Conservation (phyloP, 2,888 invertebrate species). For the Melangyna quadrimaculata region DNA sequence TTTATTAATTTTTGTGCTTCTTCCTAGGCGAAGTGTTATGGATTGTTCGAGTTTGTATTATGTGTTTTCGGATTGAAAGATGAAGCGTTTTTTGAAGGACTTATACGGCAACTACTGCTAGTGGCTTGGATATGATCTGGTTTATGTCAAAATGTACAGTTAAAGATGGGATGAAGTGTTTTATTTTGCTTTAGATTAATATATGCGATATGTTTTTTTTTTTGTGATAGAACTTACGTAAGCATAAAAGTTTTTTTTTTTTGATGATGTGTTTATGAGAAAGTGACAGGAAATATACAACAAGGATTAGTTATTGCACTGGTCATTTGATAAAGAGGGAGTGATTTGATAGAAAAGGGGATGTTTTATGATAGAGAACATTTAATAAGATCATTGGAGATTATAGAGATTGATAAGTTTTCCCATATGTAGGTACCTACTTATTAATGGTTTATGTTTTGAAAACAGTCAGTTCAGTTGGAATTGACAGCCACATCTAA, state of each 20-base stretch:
- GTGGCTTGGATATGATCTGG: constrained; percentile 32
- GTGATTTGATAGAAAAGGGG: background rate
- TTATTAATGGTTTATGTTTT: background rate
- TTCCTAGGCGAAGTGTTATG: constrained; percentile 17
- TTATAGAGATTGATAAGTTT: background rate
- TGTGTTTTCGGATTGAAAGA: constrained; percentile 19
- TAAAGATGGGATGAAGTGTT: background rate
- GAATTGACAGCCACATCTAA: background rate
- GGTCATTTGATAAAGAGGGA: constrained; percentile 8
- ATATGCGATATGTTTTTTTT: constrained; percentile 15
- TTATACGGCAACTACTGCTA: constrained; percentile 31
- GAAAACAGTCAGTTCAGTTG: background rate
- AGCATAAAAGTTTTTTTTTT: constrained; percentile 17
- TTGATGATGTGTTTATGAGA: constrained; percentile 28
- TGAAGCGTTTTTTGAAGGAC: constrained; percentile 33
- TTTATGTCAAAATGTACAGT: constrained; percentile 30
- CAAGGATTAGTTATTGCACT: constrained; percentile 13
- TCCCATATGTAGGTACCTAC: background rate
- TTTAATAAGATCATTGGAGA: constrained; percentile 1
- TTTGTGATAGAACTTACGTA: background rate
- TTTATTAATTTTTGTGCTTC: constrained; percentile 47
- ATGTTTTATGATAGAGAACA: background rate
- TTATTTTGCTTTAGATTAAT: constrained; percentile 11
- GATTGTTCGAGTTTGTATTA: constrained; percentile 13
- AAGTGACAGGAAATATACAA: constrained; percentile 28